Base-by-base conservation (phyloP, 2,888 invertebrate genomes). In the Tribolium freemani region DNA sequence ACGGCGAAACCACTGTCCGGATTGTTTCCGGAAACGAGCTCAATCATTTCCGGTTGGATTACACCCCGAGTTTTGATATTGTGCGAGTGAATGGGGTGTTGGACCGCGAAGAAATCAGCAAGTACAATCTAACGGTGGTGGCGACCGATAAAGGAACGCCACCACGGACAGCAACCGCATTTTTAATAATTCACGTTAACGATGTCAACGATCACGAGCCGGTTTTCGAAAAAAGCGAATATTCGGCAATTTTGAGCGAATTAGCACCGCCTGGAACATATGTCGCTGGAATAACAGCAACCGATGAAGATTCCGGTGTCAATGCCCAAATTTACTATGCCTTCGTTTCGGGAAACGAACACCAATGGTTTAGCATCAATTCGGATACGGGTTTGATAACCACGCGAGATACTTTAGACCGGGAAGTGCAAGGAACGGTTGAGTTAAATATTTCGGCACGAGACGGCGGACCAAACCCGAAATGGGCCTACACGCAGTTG, bases 121-220 rank as follows among this genome's bases (percentile, higher is more conserved):
- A 94, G 86, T 98, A 98, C 84, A 98, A 98, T 88, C 88, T 98
- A 78, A 97, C 97, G 2, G 92, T 99, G 45, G 93, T 96, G 66
- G 98, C 97, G 5, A 94, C 92, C 11, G 98, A 98, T 85, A 93
- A 93, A 84, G 98, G 98, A 2, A 90, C 91, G 38, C 98, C 98
- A 45, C 92, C 94, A 2, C 90, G 97, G 71, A 95, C 94, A 2
- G 93, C 97, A 21, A 94, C 94, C 0, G 93, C 96, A 21, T 94
- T 95, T 87, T 90, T 98, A 78, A 94, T 97, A 58, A 97, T 98
- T 82, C 93, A 95, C 83, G 97, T 98, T 4, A 98, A 97, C 86
- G 98, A 98, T 86, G 96, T 97, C 5, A 98, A 98, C 87, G 97
- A 98, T 84, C 96, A 97, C 86, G 96, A 96, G 84, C 98, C 98